Evolutionary conservation across 2,113 vertebrate species (phyloP), one percentile per base, ranked within the genome.

Genomic region (Clarias macrocephalus): DNA sequence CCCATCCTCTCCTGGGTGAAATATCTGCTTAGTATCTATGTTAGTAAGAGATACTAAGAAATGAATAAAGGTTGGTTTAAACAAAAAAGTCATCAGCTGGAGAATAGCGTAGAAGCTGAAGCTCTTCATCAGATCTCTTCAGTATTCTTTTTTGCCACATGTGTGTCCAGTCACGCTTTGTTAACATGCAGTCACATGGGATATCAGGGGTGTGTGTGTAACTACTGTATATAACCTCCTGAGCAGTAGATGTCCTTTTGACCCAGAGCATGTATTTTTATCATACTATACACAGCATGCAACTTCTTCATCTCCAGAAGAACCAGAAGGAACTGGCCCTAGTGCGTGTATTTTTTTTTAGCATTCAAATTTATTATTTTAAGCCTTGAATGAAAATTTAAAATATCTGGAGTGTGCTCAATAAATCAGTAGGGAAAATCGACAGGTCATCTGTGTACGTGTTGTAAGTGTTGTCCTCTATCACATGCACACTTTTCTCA

Each of bases 101-200:
- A 21, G 42, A 21, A 52, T 21, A 48, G 12, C 42, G 1, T 2
- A 4, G 25, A 28, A 68, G 13, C 48, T 37, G 18, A 37, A 37
- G 30, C 68, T 2, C 1, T 52, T 48, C 30, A 21, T 21, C 75
- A 54, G 21, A 10, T 18, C 48, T n/a, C 25, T 23, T 18, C 30
- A n/a, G 2, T 37, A 6, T 25, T 19, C 70, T 72, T 18, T 3
- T 21, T 0, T 9, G 3, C 37, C 21, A 25, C 33, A 12, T 42
- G 70, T 52, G 72, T 75, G 42, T 76, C 52, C 42, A 54, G 73
- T 76, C 73, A 54, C 0, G 42, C 42, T 15, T 2, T 12, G 42
- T n/a, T 54, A 76, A 52, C 73, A 16, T 54, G 73, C 42, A n/a
- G 73, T 75, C 72, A 52, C 72, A 52, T 75, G 73, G 75, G 23